Evolutionary conservation across 1,140 invertebrate species (phyloP).

Genomic region (Mycetomoellerius zeteki): DNA sequence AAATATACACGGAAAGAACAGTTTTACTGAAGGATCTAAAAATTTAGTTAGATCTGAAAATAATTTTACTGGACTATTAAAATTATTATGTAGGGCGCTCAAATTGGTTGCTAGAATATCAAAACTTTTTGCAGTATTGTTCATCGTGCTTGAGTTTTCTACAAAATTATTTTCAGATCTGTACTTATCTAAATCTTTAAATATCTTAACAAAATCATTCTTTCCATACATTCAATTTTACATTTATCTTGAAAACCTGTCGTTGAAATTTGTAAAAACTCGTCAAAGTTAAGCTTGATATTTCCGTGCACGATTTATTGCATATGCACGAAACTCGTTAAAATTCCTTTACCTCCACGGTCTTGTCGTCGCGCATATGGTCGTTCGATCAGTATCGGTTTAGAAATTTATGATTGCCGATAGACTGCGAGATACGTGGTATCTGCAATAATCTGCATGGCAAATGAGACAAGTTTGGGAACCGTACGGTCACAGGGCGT

Average conservation of each 20-base stretch:
- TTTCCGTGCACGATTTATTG: not conserved
- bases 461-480: slow-evolving; percentile 44
- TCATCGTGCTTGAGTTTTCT: no score
- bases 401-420: slow-evolving; percentile 30
- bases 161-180: no score
- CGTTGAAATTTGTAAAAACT: not conserved
- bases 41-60: no score
- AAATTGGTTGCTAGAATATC: no score
- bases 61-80: no score
- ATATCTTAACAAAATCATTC: no score
- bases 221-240: no score
- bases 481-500: slow-evolving; percentile 8
- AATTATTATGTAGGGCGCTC: no score
- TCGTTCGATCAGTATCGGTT: slow-evolving; percentile 18
- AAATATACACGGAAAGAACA: not conserved
- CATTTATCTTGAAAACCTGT: not conserved
- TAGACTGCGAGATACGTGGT: not conserved
- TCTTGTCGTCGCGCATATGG: not conserved
- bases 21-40: no score
- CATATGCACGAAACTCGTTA: not conserved
- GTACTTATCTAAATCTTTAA: no score
- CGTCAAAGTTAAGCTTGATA: not conserved
- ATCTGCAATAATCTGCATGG: slow-evolving; percentile 8
- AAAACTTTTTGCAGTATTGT: no score
- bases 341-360: not conserved